phyloP scores from a whole-genome alignment of 2,113 vertebrate species.

The Tachysurus vachellii region DNA sequence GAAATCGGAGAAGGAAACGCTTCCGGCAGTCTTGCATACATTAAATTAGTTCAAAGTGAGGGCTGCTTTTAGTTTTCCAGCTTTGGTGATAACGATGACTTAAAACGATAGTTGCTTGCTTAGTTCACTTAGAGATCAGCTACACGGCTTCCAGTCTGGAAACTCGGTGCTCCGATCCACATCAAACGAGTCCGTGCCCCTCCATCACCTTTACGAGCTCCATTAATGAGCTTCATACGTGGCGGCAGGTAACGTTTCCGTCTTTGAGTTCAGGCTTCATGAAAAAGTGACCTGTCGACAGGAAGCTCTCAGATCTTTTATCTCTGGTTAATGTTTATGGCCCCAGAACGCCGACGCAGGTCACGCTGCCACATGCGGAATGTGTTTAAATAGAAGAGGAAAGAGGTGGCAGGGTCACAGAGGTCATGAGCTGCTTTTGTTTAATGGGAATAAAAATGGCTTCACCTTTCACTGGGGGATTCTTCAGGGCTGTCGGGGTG shows the following conservation, averaged over 20 bases:
- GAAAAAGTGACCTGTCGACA: slow-evolving; percentile 60
- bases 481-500: neutral
- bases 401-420: slow-evolving; percentile 56
- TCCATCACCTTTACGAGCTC: slow-evolving; percentile 56
- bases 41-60: slow-evolving; percentile 7
- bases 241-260: slow-evolving; percentile 65
- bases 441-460: slow-evolving; percentile 10
- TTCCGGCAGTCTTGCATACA: neutral
- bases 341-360: slow-evolving; percentile 45
- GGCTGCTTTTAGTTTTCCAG: slow-evolving; percentile 39
- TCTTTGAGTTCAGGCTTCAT: slow-evolving; percentile 66
- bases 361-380: slow-evolving; percentile 64
- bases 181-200: slow-evolving; percentile 56
- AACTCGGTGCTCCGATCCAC: slow-evolving; percentile 50
- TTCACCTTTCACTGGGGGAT: slow-evolving; percentile 6
- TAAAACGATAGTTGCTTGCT: slow-evolving; percentile 24
- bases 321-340: slow-evolving; percentile 59
- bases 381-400: slow-evolving; percentile 56
- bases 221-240: slow-evolving; percentile 55
- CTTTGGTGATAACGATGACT: slow-evolving; percentile 39
- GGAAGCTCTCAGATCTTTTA: slow-evolving; percentile 56
- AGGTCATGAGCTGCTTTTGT: slow-evolving; percentile 52
- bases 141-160: slow-evolving; percentile 1
- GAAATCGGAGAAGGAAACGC: neutral
- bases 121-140: neutral